Base-by-base conservation (phyloP, 1,140 invertebrate genomes). In the Homalodisca vitripennis region DNA sequence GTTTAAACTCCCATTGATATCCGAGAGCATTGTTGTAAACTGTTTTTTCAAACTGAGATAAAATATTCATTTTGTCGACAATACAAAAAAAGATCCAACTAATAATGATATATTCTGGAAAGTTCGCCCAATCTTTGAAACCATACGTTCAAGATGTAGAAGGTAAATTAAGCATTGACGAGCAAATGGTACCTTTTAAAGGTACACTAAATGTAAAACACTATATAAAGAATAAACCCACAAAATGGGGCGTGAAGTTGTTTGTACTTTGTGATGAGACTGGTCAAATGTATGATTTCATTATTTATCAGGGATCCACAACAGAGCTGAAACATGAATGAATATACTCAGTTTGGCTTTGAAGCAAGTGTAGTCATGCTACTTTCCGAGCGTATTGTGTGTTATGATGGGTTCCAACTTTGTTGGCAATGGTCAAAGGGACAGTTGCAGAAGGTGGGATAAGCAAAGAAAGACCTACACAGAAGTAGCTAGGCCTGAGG, bases 111-210 rank as follows among this genome's bases (percentile, higher is more conserved):
- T n/a, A 53, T 51, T 70, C 46, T 47, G 53, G 3, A 71, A 67
- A 47, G 55, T 67, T 24, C 17, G 53, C 6, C 53, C 67, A 24
- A 2, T 73, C n/a, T 71, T 62, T 68, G 55, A 72, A 31, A 24
- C 31, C 24, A 26, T 72, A 14, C 46, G 30, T 29, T 72, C 57
- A 47, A 29, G 64, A 14, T 72, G 63, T 14, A 72, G 10, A 73
- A 74, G 68, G 47, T 70, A 70, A n/a, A 13, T 30, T 71, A 27
- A 12, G 48, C 47, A 65, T 78, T 32, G 76, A 78, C 67, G 73
- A 77, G 57, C 74, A 77, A 70, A 78, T 78, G 73, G 68, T 77
- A 1, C 72, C 76, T 12, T 77, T 78, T 70, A 75, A 73, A 66
- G 75, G 77, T 3, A 20, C 68, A 17, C 55, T 73, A 29, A 57